These are phyloP conservation scores for Cranoglanis bouderius DNA, from an alignment of 2,113 vertebrate genomes.

Conservation along the genomic window DNA sequence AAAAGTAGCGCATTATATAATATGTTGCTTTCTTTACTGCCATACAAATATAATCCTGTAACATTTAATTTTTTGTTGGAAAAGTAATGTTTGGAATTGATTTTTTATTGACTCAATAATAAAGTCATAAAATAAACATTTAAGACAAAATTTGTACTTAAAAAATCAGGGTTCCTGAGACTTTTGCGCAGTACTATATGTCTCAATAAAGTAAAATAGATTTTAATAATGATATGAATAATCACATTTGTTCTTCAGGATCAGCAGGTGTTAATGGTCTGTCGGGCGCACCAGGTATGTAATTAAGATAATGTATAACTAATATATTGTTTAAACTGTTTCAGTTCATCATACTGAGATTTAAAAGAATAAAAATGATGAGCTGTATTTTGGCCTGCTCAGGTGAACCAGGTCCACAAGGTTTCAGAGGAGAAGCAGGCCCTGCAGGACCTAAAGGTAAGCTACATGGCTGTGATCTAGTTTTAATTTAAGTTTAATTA, in stretches of 20 bases:
- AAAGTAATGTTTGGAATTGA: no score
- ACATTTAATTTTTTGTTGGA: no score
- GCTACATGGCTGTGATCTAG: neutral
- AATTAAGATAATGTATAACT: neutral
- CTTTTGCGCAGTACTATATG: no score
- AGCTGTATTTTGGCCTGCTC: neutral
- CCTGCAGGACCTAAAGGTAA: slow-evolving; percentile 85
- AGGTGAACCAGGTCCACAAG: slow-evolving; percentile 83
- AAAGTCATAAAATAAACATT: no score
- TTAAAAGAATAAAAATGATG: neutral
- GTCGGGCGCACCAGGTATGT: slow-evolving; percentile 29
- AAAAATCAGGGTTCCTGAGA: no score
- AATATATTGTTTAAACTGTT: neutral
- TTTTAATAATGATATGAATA: neutral
- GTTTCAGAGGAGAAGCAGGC: slow-evolving; percentile 88
- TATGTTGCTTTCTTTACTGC: no score
- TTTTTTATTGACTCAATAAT: no score
- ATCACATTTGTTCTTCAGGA: slow-evolving; percentile 25
- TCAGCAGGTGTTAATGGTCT: slow-evolving; percentile 48
- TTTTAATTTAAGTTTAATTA: neutral
- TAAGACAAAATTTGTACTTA: no score
- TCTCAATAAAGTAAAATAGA: neutral
- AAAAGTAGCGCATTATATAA: no score
- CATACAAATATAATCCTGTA: no score
- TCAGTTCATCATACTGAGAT: neutral